A percentile compares a stretch with the other conserved stretches of the same genome.
Conservation (phyloP, 2,797 vertebrate genomes). For the Rhinophrynus dorsalis region DNA sequence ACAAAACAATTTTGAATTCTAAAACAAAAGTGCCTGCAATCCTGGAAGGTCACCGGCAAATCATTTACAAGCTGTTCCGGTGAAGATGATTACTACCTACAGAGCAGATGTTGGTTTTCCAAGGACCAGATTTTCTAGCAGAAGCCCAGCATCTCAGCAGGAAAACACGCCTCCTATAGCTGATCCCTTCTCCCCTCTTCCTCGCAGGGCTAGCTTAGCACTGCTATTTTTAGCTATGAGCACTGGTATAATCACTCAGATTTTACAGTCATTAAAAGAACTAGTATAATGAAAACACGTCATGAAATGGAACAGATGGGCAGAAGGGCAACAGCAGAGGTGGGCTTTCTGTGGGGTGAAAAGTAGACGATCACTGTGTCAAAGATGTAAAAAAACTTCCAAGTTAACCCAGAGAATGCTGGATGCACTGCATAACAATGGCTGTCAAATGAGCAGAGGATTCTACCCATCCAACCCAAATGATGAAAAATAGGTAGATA, state of each 20-base stretch:
- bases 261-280: neutral
- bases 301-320: neutral
- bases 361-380: neutral
- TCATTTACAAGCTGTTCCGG: too few species aligned
- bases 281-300: constrained; percentile 1
- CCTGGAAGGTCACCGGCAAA: too few species aligned
- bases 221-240: neutral
- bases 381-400: neutral
- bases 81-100: too few species aligned
- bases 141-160: too few species aligned
- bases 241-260: constrained; percentile 10
- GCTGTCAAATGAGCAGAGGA: too few species aligned
- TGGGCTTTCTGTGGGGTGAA: neutral
- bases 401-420: too few species aligned
- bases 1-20: too few species aligned
- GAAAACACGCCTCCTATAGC: too few species aligned
- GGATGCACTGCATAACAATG: too few species aligned
- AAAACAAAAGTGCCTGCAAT: too few species aligned
- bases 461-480: neutral
- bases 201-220: neutral
- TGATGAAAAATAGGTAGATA: neutral
- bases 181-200: constrained; percentile 12
- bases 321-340: neutral
- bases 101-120: too few species aligned
- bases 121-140: too few species aligned